Evolutionary conservation across 2,797 vertebrate species (phyloP), one percentile per base, ranked within the genome.

Genomic region (Argyrosomus regius): DNA sequence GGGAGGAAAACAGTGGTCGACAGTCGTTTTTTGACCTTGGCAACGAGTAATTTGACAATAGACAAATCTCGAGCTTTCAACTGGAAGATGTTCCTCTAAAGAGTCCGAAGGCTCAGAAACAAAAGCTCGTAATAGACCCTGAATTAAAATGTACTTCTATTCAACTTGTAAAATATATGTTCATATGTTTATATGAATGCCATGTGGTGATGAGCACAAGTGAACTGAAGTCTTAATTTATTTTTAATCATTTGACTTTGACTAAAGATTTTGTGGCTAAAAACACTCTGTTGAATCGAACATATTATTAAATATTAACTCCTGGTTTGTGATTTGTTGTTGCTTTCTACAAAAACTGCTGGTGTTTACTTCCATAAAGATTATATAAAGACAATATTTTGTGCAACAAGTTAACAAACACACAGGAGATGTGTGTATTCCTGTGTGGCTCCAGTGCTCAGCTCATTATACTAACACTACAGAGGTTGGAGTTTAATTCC

Each of bases 401-500:
- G 43, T 48, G 43, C 26, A 41, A 39, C 35, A 39, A 39, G 8
- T 66, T 59, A 46, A 45, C 54, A 61, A 50, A 35, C 49, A 46
- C 41, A 62, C 0, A n/a, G 11, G 14, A 6, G 53, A 57, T 13
- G 35, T 67, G n/a, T 85, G 72, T 73, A 39, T 54, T 56, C 56
- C 39, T 72, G 62, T 60, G 69, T 72, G 68, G 54, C 67, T 64
- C 45, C 52, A 71, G 31, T 49, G 57, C 68, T 53, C 20, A 43
- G 24, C 60, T 78, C 50, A 74, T 75, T 75, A 71, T 59, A 77
- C 53, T 12, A 73, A 57, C 54, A 78, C 72, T 57, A 54, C 31
- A 77, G 53, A 76, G 87, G 75, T 46, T 26, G 20, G 24, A 80
- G 57, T 70, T 84, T 39, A 75, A 80, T 82, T 78, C 78, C 83